A percentile compares a stretch with the other conserved stretches of the same genome.
Evolutionary conservation across 2,797 vertebrate species (phyloP).

Genomic region (Erethizon dorsatum): DNA sequence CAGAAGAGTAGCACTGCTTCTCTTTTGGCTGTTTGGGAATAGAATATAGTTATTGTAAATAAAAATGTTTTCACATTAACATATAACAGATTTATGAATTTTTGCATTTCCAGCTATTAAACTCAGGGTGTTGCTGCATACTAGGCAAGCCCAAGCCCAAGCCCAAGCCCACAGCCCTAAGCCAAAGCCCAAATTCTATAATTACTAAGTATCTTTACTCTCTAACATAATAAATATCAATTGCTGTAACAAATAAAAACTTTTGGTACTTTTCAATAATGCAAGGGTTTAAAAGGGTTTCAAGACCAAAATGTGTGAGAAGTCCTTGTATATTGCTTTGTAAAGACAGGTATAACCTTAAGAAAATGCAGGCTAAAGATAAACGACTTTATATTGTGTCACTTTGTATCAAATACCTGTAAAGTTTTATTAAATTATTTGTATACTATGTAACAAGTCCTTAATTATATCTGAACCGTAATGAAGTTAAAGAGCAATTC

Average conservation of each 20-base stretch:
- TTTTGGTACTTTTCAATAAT: constrained; percentile 19
- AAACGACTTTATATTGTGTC: neutral
- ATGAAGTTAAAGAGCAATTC: neutral
- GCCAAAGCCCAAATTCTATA: neutral
- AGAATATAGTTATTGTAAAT: neutral
- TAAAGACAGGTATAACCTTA: neutral
- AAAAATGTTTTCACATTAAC: neutral
- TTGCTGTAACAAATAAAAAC: neutral
- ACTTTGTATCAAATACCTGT: neutral
- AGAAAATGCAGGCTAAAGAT: neutral
- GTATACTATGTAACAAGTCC: neutral
- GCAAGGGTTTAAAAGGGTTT: neutral
- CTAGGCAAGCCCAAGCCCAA: too few species aligned
- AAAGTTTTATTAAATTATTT: neutral
- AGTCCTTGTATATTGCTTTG: neutral
- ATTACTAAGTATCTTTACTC: neutral
- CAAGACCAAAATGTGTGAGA: neutral
- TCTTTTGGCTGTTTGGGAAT: neutral
- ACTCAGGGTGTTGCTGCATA: neutral
- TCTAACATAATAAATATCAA: neutral
- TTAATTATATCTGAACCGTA: neutral
- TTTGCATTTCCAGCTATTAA: neutral
- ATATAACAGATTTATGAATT: neutral
- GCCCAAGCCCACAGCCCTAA: neutral
- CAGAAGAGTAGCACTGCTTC: neutral